Evolutionary conservation across 2,113 vertebrate species (phyloP).

Genomic region (Budorcas taxicolor): DNA sequence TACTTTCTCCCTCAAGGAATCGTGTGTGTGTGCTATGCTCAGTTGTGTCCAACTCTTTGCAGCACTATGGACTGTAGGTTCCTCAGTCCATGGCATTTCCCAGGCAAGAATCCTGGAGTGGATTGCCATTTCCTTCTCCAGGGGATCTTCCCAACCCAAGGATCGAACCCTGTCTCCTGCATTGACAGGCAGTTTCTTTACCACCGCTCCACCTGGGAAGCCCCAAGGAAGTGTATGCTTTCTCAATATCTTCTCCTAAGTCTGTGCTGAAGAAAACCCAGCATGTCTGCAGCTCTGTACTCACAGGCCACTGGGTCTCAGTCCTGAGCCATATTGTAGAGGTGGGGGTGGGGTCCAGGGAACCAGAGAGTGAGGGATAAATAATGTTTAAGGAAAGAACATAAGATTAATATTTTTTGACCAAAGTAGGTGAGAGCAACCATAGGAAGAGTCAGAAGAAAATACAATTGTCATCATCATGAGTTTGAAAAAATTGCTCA

Average conservation of each 20-base stretch:
- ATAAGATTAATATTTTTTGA: not conserved
- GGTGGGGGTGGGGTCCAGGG: not conserved
- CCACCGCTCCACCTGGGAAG: not conserved
- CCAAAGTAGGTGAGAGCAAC: not conserved
- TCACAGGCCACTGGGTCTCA: not conserved
- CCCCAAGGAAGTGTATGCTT: not conserved
- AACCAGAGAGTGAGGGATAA: not conserved
- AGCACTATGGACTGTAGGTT: not conserved
- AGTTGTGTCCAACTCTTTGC: not conserved
- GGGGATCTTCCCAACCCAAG: not conserved
- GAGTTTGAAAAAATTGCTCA: not conserved
- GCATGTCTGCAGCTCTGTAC: not conserved
- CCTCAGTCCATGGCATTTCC: not conserved
- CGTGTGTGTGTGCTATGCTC: not conserved
- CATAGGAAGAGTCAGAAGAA: not conserved
- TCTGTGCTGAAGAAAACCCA: not conserved
- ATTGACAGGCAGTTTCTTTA: not conserved
- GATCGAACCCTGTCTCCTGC: not conserved
- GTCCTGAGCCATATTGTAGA: not conserved
- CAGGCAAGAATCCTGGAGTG: not conserved
- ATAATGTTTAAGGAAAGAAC: not conserved
- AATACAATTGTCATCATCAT: not conserved
- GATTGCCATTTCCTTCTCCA: not conserved
- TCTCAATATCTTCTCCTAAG: not conserved
- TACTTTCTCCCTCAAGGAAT: not conserved